Percentiles rank a stretch among this genome's conserved stretches.
Evolutionary conservation across 2,888 invertebrate genomes (phyloP).

Genomic region (Sarcophaga variegata): DNA sequence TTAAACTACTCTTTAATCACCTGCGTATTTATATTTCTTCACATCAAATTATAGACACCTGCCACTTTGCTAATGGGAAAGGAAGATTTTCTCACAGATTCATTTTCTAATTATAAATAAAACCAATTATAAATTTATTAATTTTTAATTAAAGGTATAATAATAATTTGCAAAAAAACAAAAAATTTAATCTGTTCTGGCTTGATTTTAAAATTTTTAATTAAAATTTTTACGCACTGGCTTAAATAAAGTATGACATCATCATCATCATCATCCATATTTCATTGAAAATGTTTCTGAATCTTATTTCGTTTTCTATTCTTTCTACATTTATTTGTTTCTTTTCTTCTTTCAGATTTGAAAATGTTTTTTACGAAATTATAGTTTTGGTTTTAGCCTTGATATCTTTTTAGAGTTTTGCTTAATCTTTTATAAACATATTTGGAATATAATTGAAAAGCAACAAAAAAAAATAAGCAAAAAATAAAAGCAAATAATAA

Average conservation of each 20-base stretch:
- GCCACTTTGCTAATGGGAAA: not conserved
- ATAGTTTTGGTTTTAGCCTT: slow-evolving; percentile 21
- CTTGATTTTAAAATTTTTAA: no score
- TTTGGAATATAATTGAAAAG: no score
- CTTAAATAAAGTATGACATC: no score
- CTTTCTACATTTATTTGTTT: not conserved
- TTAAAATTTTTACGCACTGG: not conserved
- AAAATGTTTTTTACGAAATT: not conserved
- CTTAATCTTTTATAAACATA: not conserved
- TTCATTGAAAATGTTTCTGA: not conserved
- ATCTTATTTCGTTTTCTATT: not conserved
- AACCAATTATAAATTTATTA: no score
- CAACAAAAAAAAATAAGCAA: not conserved
- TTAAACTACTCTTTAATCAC: no score
- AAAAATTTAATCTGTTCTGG: no score
- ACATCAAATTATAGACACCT: slow-evolving; percentile 40
- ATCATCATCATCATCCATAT: no score
- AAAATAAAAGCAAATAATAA: not conserved
- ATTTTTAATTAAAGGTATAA: not conserved
- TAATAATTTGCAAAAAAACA: no score
- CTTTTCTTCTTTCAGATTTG: not conserved
- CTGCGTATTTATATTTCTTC: no score
- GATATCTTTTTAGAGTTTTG: slow-evolving; percentile 29
- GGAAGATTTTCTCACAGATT: not conserved
- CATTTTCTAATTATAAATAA: no score